Conservation (phyloP, 2,888 invertebrate genomes). For the Polydrusus tereticollis region DNA sequence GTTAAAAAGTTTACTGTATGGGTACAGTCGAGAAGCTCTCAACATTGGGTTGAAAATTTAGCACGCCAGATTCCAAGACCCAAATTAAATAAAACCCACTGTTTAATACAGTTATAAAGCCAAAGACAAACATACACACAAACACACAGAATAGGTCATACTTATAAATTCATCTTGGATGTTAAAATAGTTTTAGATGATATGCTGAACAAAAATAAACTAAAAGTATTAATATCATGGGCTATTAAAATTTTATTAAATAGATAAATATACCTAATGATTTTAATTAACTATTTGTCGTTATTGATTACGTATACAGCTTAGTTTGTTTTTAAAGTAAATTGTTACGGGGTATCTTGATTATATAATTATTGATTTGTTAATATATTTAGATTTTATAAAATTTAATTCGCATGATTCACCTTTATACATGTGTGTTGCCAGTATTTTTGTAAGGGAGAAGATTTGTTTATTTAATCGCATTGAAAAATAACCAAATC, state of each 20-base stretch:
- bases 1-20: too few species aligned
- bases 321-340: slow-evolving; percentile 41
- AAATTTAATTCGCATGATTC: slow-evolving; percentile 41
- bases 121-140: too few species aligned
- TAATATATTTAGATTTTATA: slow-evolving; percentile 44
- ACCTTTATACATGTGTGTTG: slow-evolving; percentile 28
- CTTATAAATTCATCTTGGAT: background rate
- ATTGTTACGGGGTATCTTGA: slow-evolving; percentile 33
- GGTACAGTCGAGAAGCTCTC: too few species aligned
- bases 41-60: too few species aligned
- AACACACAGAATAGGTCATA: too few species aligned
- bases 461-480: slow-evolving; percentile 46
- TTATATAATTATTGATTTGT: slow-evolving; percentile 40
- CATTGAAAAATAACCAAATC: slow-evolving; percentile 38
- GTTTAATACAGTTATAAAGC: too few species aligned
- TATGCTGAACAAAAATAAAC: background rate
- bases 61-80: too few species aligned
- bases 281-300: slow-evolving; percentile 29
- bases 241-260: slow-evolving; percentile 19
- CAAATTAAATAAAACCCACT: too few species aligned
- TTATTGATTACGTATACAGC: slow-evolving; percentile 19
- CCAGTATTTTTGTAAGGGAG: slow-evolving; percentile 41
- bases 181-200: background rate
- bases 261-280: slow-evolving; percentile 5
- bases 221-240: background rate